Evolutionary conservation across 2,797 vertebrate species (phyloP).

Genomic region (Peromyscus eremicus): DNA sequence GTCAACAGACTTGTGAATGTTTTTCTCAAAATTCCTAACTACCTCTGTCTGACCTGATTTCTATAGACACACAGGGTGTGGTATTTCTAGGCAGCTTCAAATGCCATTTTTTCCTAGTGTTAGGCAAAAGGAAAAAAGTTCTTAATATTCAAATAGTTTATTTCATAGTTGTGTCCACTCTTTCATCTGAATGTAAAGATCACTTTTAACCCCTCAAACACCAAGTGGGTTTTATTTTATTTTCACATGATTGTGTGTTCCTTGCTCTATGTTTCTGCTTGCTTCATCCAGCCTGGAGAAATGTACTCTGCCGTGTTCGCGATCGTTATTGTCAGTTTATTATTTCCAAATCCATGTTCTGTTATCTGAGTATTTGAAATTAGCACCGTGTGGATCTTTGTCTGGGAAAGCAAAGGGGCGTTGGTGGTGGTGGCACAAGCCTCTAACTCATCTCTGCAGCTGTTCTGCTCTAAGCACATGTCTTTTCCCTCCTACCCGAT

Average conservation of each 20-base stretch:
- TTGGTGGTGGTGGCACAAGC: neutral
- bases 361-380: neutral
- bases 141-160: neutral
- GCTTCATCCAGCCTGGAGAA: neutral
- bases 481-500: neutral
- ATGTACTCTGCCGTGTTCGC: neutral
- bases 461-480: neutral
- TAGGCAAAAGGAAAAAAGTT: neutral
- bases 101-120: neutral
- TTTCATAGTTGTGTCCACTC: neutral
- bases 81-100: neutral
- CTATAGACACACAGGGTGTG: neutral
- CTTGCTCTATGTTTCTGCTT: constrained; percentile 27
- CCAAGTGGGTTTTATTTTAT: neutral
- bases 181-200: constrained; percentile 23
- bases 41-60: neutral
- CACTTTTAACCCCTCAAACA: neutral
- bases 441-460: neutral
- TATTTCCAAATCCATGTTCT: neutral
- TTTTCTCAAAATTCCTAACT: neutral
- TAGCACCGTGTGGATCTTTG: neutral
- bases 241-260: neutral
- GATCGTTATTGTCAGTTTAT: neutral
- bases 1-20: neutral
- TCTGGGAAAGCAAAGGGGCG: neutral